phyloP scores from a whole-genome alignment of 2,113 vertebrate genomes.

The Tor tambroides region DNA sequence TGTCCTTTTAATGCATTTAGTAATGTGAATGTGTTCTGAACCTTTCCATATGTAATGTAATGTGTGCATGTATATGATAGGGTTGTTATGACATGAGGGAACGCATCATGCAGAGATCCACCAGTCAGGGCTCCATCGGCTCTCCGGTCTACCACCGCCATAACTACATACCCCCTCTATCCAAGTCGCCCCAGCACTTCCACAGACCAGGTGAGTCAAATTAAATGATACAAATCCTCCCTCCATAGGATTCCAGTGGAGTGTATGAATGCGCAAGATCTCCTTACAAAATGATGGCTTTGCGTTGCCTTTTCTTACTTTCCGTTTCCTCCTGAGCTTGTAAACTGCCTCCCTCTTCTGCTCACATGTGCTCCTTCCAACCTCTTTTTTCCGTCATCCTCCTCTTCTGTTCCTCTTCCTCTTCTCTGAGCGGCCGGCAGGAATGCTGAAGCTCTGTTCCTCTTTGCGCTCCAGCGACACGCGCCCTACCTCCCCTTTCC shows the following conservation, averaged over 20 bases:
- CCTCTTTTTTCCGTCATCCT: constrained; percentile 30
- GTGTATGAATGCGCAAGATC: background rate
- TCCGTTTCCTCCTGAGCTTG: constrained; percentile 32
- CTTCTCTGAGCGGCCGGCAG: constrained; percentile 86
- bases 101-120: constrained; percentile 92
- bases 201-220: constrained; percentile 92
- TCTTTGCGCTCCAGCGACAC: constrained; percentile 90
- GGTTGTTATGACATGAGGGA: constrained; percentile 90
- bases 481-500: constrained; percentile 97
- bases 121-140: constrained; percentile 96
- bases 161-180: constrained; percentile 93
- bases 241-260: constrained; percentile 5
- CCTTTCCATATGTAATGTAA: background rate
- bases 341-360: constrained; percentile 40
- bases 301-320: constrained; percentile 29
- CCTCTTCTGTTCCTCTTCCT: constrained; percentile 73
- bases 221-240: background rate
- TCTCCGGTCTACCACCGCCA: constrained; percentile 96
- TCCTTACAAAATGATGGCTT: constrained; percentile 20
- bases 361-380: constrained; percentile 47
- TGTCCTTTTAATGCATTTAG: background rate
- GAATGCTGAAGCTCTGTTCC: constrained; percentile 90
- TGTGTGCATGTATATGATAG: constrained; percentile 69
- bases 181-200: constrained; percentile 96
- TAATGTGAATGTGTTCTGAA: background rate